Evolutionary conservation across 2,797 vertebrate species (phyloP), one percentile per base, ranked within the genome.

Genomic region (Hydrolagus colliei): DNA sequence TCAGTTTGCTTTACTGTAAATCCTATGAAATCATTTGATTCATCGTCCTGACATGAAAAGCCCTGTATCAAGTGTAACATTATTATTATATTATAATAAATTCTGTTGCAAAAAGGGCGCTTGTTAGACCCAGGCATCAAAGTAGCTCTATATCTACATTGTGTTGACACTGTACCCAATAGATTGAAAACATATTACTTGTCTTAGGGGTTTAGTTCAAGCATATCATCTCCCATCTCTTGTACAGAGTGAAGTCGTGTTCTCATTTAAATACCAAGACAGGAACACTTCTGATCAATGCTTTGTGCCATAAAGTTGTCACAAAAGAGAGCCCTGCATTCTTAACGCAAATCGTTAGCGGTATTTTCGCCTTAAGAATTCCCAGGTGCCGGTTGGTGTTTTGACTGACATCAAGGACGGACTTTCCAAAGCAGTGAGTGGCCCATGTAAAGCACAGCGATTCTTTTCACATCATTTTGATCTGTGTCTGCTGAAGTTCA

Each of bases 341-440:
- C 89, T 90, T 90, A 92, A 91, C 92, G 91, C 88, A 92, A 93
- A 92, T 92, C 91, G 92, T 93, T 91, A 89, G 89, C 88, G 91
- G 89, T 91, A 90, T 91, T 92, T 92, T 90, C 89, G 88, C 9
- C 88, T 89, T 86, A 82, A 92, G 89, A 88, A 92, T 90, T 91
- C 87, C 7, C 90, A 92, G 92, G 90, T 93, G 90, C 92, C 92
- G 92, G 91, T 93, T 93, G 90, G 92, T 76, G 92, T 92, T 92
- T 92, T 93, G 93, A 94, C 92, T 93, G 93, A 94, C 94, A 92
- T 94, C 94, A 95, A 95, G 93, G 94, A 94, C 94, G 91, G 91
- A 91, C 92, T 86, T 52, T 75, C 89, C 90, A 89, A 90, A 92
- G 92, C 91, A 91, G 91, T 91, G 91, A 93, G 91, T 89, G 91